Percentiles rank a stretch among this genome's conserved stretches.
Conservation (phyloP, 2,797 vertebrate species). For the Taeniopygia guttata region DNA sequence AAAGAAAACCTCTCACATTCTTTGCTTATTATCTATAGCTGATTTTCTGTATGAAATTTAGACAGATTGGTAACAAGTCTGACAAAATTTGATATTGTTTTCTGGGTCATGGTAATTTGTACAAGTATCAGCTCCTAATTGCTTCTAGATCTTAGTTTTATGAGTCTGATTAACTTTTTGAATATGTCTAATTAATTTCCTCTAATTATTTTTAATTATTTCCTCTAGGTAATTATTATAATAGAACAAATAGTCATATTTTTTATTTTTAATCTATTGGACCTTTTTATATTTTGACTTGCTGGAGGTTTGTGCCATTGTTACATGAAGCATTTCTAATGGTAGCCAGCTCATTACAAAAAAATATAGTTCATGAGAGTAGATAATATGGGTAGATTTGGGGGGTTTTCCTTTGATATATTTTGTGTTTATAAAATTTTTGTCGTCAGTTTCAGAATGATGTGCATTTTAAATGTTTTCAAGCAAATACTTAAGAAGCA, state of each 20-base stretch:
- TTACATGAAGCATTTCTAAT: not conserved
- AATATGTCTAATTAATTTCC: not conserved
- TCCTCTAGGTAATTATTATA: not conserved
- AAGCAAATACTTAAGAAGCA: not conserved
- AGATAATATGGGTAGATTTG: not conserved
- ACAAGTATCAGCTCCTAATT: not conserved
- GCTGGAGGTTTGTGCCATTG: not conserved
- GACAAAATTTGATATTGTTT: not conserved
- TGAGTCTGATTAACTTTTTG: not conserved
- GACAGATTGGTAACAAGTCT: not conserved
- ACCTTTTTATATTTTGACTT: not conserved
- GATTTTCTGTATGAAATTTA: not conserved
- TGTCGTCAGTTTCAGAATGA: not conserved
- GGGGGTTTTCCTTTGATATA: fast-evolving
- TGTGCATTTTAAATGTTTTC: not conserved
- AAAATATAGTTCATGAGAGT: not conserved
- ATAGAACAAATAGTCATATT: not conserved
- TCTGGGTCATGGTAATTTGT: not conserved
- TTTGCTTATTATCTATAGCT: not conserved
- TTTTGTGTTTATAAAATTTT: not conserved
- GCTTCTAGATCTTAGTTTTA: not conserved
- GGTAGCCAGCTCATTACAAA: not conserved
- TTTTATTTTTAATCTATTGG: not conserved
- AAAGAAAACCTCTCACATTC: not conserved
- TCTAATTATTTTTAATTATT: not conserved